Conservation (phyloP, 2,888 invertebrate species). For the Cyaniris semiargus region DNA sequence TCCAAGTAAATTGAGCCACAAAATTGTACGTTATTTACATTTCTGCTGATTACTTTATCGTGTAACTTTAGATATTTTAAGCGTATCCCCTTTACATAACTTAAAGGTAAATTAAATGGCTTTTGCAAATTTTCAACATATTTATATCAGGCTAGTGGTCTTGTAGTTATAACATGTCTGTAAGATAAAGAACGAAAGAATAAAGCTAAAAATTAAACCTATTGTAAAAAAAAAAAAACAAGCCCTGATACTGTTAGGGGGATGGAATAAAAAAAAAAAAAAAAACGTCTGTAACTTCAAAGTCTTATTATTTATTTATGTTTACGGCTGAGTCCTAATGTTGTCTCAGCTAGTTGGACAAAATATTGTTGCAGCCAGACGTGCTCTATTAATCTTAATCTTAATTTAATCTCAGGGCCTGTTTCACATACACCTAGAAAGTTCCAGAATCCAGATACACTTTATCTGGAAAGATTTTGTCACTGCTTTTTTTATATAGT, state of each 20-base stretch:
- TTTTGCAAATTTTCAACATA: not conserved
- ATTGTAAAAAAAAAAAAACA: too few relatives aligned
- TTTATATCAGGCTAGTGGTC: not conserved
- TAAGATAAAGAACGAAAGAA: too few relatives aligned
- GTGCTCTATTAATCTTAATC: not conserved
- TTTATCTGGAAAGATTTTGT: not conserved
- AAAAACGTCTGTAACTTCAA: not conserved
- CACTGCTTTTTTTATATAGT: not conserved
- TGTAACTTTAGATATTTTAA: constrained; percentile 19
- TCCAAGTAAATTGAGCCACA: constrained; percentile 1
- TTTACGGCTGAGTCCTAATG: not conserved
- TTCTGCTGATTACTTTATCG: constrained; percentile 8
- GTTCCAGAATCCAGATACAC: too few relatives aligned
- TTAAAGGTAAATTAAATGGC: not conserved
- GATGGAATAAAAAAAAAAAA: too few relatives aligned
- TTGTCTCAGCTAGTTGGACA: not conserved
- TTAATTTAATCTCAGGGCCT: too few relatives aligned
- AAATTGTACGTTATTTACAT: not conserved
- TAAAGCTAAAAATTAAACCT: too few relatives aligned
- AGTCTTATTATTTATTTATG: too few relatives aligned
- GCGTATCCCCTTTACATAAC: constrained; percentile 12
- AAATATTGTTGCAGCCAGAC: not conserved
- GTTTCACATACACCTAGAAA: too few relatives aligned
- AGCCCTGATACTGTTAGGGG: too few relatives aligned
- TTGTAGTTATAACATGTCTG: not conserved